These are phyloP conservation scores for Strix uralensis DNA, from an alignment of 2,113 vertebrate species.

Conservation along the genomic window DNA sequence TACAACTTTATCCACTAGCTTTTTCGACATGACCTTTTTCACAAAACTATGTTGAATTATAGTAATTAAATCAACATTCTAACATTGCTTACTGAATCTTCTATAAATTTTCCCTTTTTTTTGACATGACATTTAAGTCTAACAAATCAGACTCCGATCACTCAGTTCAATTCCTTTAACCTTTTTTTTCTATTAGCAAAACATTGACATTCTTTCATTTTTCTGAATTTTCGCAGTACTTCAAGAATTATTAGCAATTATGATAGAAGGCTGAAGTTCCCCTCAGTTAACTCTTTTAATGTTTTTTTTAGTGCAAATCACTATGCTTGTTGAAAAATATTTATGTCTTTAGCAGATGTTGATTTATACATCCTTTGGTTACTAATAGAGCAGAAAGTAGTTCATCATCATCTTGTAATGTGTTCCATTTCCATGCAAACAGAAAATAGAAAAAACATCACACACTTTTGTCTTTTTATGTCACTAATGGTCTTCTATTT, in stretches of 20 bases:
- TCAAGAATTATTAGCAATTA: neutral
- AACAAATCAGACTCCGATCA: neutral
- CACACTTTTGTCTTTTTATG: neutral
- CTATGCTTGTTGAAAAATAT: neutral
- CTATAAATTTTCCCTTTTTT: neutral
- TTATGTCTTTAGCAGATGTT: neutral
- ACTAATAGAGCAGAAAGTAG: neutral
- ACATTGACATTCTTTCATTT: neutral
- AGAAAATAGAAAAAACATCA: neutral
- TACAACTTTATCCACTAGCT: neutral
- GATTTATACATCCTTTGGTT: neutral
- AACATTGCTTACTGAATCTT: neutral
- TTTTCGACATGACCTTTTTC: neutral
- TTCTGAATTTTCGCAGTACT: neutral
- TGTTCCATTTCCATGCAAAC: neutral
- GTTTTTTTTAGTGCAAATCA: neutral
- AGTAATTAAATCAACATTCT: slow-evolving; percentile 16
- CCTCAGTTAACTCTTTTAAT: neutral
- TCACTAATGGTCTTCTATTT: neutral
- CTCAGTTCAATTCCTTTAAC: neutral
- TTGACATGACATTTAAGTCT: neutral
- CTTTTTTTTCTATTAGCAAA: neutral
- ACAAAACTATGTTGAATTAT: neutral
- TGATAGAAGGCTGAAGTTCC: neutral
- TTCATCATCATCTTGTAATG: neutral